Evolutionary conservation across 2,113 vertebrate genomes (phyloP), one percentile per base, ranked within the genome.

Genomic region (Ageneiosus marmoratus): DNA sequence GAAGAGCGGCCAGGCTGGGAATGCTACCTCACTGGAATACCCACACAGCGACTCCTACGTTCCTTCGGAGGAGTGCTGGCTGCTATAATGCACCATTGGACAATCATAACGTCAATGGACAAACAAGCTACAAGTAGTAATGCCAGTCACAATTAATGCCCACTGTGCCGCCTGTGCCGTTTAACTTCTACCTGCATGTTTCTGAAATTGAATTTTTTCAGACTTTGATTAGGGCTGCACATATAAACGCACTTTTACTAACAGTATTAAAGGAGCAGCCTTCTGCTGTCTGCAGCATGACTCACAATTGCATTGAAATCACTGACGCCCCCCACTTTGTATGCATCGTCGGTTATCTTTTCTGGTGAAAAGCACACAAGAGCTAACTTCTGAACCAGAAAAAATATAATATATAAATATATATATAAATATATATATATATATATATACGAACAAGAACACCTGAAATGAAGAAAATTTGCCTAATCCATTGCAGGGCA

Each of bases 81-180:
- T 89, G 91, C 89, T 87, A 86, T 81, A 10, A 87, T 20, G 34
- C 86, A 86, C 74, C 83, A 65, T 41, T 41, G 37, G 37, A 41
- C 37, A 90, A 91, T 91, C 89, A 34, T 4, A 0, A 89, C 86
- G 88, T 58, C 83, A 83, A 84, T 70, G 79, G 88, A 86, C 89
- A 87, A 91, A 87, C 44, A 88, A 86, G 55, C 46, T 32, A 51
- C 72, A 51, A 20, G 15, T 46, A 74, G 27, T 74, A 50, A 74
- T 29, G 70, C 70, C 70, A 50, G 70, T 74, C 46, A 51, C 50
- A 74, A 74, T 74, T 29, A 74, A 74, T 51, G n/a, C 48, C 72
- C 48, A 20, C 72, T 74, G 72, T 51, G 27, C 27, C 8, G 3
- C 72, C 72, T 9, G n/a, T 11, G 11, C 67, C 20, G 9, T 46